Evolutionary conservation across 2,113 vertebrate genomes (phyloP), one percentile per base, ranked within the genome.

Genomic region (Indicator indicator): DNA sequence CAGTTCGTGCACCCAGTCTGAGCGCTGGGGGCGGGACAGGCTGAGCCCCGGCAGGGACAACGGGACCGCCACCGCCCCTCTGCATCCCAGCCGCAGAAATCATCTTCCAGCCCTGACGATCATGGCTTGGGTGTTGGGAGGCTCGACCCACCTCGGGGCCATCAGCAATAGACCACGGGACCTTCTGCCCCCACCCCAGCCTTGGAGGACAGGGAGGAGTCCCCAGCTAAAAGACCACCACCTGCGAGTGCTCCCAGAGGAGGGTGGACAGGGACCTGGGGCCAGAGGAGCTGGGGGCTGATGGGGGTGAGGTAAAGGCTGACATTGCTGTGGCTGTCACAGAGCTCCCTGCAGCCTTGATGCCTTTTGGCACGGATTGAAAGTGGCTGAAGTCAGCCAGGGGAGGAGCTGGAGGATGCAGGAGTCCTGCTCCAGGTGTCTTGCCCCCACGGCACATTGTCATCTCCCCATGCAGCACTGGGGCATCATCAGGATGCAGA

Each of bases 1-100:
- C 99, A 99, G 98, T 99, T 99, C 5, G 99, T 99, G 26, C 99
- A 99, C 96, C 99, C 99, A 0, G 97, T 99, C 72, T 99, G 98
- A 98, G 81, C 12, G 19, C 60, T 6, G 20, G 30, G 20, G 26
- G 46, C 18, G 55, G 89, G 40, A 68, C 40, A 16, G 90, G 74
- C 27, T 16, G 80, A 79, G 85, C 56, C 26, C 67, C 20, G 1
- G 84, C 16, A 67, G 75, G 88, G 68, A 11, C 55, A 23, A 7
- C 36, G 64, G 82, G 32, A 32, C 17, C 30, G 26, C 24, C 4
- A 2, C 56, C 75, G 79, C 68, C 63, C 70, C 89, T 16, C 44
- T n/a, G 83, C 55, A 54, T 33, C 74, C 84, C 88, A 4, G 26
- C 50, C 86, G 6, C 69, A 16, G 64, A 24, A 63, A 46, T 21